Conservation (phyloP, 2,888 invertebrate species). For the Zygaena filipendulae region DNA sequence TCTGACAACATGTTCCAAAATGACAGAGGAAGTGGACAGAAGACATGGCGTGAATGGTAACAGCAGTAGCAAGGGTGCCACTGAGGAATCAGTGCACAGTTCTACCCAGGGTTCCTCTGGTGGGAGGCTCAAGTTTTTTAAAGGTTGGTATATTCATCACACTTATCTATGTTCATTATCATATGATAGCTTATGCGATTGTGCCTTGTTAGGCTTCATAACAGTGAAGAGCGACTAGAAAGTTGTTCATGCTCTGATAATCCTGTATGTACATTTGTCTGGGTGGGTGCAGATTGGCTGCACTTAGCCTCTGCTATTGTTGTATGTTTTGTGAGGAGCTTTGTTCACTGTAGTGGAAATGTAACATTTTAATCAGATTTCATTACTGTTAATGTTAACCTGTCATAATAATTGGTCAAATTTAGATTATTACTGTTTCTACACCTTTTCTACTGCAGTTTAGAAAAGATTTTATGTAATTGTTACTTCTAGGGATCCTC, state of each 20-base stretch:
- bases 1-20: slow-evolving; percentile 78
- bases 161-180: background rate
- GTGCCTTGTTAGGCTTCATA: too few species aligned
- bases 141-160: slow-evolving; percentile 74
- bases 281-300: slow-evolving; percentile 50
- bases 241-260: slow-evolving; percentile 68
- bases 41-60: slow-evolving; percentile 79
- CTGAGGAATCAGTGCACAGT: slow-evolving; percentile 56
- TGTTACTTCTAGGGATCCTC: too few species aligned
- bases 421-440: too few species aligned
- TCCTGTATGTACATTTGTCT: slow-evolving; percentile 46
- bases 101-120: slow-evolving; percentile 66
- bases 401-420: too few species aligned
- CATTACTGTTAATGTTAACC: too few species aligned
- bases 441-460: too few species aligned
- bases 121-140: slow-evolving; percentile 83
- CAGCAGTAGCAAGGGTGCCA: slow-evolving; percentile 68
- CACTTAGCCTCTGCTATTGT: slow-evolving; percentile 53
- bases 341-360: slow-evolving; percentile 42
- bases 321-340: slow-evolving; percentile 47
- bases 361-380: background rate
- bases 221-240: too few species aligned
- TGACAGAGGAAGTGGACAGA: slow-evolving; percentile 75
- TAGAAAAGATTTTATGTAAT: too few species aligned
- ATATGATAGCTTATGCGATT: too few species aligned